phyloP scores from a whole-genome alignment of 1,140 invertebrate genomes.

The Brachionus rubens region DNA sequence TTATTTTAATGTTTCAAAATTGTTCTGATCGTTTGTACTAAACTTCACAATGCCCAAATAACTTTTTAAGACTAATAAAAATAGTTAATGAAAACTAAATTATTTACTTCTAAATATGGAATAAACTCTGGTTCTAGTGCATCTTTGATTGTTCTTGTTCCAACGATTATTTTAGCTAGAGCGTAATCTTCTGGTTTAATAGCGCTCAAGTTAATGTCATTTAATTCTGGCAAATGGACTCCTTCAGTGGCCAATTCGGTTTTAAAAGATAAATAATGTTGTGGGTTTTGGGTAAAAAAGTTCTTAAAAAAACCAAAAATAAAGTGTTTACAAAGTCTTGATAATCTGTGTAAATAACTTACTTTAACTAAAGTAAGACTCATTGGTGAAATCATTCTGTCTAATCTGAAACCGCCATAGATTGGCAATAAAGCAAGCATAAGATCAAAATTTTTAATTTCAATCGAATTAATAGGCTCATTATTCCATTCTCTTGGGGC shows the following conservation, averaged over 20 bases:
- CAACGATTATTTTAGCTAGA: slow-evolving; percentile 2
- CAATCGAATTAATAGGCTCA: not conserved
- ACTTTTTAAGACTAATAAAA: not conserved
- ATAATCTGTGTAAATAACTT: not conserved
- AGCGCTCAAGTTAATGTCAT: not conserved
- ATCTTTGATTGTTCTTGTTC: slow-evolving; percentile 27
- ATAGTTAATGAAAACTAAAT: not conserved
- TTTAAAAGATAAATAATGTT: slow-evolving; percentile 1
- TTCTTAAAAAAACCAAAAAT: not conserved
- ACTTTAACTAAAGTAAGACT: slow-evolving; percentile 1
- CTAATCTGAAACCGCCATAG: slow-evolving; percentile 25
- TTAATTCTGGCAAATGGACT: not conserved
- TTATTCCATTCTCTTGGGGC: not conserved
- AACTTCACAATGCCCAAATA: too few species aligned
- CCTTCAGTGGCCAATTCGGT: slow-evolving; percentile 1
- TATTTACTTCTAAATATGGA: slow-evolving; percentile 1
- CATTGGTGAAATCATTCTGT: slow-evolving; percentile 1
- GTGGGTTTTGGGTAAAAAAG: slow-evolving; percentile 8
- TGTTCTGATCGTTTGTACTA: too few species aligned
- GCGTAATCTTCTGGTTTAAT: slow-evolving; percentile 25
- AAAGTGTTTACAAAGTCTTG: not conserved
- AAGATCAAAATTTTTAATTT: slow-evolving; percentile 38
- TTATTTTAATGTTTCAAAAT: too few species aligned
- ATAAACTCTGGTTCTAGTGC: slow-evolving; percentile 10
- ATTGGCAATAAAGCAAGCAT: slow-evolving; percentile 2